Evolutionary conservation across 2,113 vertebrate species (phyloP).

Genomic region (Callipepla squamata): DNA sequence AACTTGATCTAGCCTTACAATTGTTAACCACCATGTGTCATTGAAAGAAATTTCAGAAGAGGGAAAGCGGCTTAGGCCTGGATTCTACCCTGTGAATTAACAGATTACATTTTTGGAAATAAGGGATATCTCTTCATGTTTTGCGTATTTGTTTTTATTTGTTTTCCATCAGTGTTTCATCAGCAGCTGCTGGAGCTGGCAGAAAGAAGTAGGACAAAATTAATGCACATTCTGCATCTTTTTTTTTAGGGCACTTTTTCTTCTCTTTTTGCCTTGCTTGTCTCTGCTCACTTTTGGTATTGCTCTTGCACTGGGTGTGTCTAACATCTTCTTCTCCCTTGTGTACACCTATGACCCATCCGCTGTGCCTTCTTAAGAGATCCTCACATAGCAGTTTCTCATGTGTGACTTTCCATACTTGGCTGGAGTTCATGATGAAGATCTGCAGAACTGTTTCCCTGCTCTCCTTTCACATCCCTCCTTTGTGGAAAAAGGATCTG

Average conservation of each 20-base stretch:
- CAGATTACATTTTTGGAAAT: background rate
- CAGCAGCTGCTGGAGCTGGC: background rate
- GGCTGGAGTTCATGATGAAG: background rate
- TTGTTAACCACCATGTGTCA: background rate
- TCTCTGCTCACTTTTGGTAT: background rate
- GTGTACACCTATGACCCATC: background rate
- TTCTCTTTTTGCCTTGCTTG: background rate
- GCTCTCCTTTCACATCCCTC: background rate
- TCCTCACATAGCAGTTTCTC: background rate
- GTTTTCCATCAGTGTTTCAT: background rate
- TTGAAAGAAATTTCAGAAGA: background rate
- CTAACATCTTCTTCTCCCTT: background rate
- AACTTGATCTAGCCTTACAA: background rate
- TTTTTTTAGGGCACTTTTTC: background rate
- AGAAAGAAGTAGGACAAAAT: background rate
- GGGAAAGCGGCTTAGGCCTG: background rate
- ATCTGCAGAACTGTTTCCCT: background rate
- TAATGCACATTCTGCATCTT: background rate
- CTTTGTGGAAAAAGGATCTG: background rate
- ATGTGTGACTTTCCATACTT: accelerated
- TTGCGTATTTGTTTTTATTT: background rate
- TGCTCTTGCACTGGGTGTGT: background rate
- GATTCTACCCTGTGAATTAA: background rate
- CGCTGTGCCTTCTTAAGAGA: background rate
- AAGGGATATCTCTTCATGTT: background rate